phyloP scores from a whole-genome alignment of 2,113 vertebrate genomes.

The Carollia perspicillata region DNA sequence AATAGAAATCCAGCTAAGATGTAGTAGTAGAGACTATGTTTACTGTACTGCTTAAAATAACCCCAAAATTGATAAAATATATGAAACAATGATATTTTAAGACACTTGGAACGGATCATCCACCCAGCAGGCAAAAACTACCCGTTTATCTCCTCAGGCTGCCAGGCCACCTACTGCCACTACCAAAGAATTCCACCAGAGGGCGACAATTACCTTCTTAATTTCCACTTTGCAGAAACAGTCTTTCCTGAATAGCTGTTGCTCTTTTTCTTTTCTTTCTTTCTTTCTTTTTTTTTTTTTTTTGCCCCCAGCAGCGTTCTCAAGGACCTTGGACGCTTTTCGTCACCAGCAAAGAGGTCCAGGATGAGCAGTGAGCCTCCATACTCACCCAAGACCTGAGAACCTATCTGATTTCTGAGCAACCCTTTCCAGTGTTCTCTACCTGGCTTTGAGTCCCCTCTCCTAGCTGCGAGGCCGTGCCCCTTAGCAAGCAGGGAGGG shows the following conservation, averaged over 20 bases:
- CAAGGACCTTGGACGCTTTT: neutral
- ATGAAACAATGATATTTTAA: neutral
- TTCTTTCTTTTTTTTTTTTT: neutral
- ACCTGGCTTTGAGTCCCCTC: neutral
- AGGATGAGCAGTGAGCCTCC: neutral
- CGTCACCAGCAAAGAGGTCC: neutral
- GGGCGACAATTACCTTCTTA: neutral
- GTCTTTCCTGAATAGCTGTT: no score
- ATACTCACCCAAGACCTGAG: neutral
- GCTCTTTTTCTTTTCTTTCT: no score
- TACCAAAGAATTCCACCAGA: slow-evolving; percentile 30
- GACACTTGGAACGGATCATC: neutral
- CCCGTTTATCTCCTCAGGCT: neutral
- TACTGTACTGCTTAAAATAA: neutral
- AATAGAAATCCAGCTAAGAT: neutral
- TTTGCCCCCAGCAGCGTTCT: neutral
- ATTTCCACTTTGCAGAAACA: neutral
- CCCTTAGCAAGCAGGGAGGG: neutral
- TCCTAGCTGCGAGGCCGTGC: neutral
- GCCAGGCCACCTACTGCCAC: neutral
- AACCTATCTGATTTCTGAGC: neutral
- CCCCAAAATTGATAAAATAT: neutral
- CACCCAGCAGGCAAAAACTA: neutral
- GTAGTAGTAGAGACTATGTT: neutral
- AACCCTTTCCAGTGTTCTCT: neutral